A percentile compares a stretch with the other conserved stretches of the same genome.
Conservation (phyloP, 2,113 vertebrate genomes). For the Menidia beryllina region DNA sequence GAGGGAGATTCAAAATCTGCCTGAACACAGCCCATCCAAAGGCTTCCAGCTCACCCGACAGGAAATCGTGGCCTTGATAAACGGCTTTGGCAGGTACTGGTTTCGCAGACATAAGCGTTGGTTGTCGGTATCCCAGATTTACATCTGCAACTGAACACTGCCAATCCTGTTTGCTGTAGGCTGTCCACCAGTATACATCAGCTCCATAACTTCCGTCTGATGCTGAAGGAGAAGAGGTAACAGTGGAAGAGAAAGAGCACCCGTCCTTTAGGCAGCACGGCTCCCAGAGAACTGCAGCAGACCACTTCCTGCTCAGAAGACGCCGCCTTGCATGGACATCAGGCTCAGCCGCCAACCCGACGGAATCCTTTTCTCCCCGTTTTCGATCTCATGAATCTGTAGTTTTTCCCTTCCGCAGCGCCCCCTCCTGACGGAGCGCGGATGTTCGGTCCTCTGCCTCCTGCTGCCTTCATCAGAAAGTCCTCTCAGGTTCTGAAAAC, state of each 20-base stretch:
- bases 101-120: too few species aligned
- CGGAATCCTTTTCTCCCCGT: too few species aligned
- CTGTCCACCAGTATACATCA: constrained; percentile 95
- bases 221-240: constrained; percentile 91
- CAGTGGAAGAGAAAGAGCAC: constrained; percentile 59
- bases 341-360: constrained; percentile 44
- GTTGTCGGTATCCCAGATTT: too few species aligned
- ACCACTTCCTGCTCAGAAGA: constrained; percentile 66
- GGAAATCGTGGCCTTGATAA: constrained; percentile 94
- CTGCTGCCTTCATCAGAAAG: constrained; percentile 5
- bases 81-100: constrained; percentile 90
- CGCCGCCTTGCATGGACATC: constrained; percentile 74
- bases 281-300: constrained; percentile 67
- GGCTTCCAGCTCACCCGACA: constrained; percentile 96
- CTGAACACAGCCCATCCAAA: constrained; percentile 91
- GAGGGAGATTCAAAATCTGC: constrained; percentile 94
- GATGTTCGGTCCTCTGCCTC: constrained; percentile 27
- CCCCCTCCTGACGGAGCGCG: neutral
- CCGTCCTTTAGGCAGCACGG: constrained; percentile 48
- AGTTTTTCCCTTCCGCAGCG: neutral
- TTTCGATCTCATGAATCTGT: neutral
- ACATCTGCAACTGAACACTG: neutral
- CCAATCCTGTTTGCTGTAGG: constrained; percentile 68
- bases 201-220: constrained; percentile 90
- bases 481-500: neutral